A percentile compares a stretch with the other conserved stretches of the same genome.
These are phyloP conservation scores for Orientallactaga bullata DNA, from an alignment of 2,113 vertebrate species.

Conservation along the genomic window DNA sequence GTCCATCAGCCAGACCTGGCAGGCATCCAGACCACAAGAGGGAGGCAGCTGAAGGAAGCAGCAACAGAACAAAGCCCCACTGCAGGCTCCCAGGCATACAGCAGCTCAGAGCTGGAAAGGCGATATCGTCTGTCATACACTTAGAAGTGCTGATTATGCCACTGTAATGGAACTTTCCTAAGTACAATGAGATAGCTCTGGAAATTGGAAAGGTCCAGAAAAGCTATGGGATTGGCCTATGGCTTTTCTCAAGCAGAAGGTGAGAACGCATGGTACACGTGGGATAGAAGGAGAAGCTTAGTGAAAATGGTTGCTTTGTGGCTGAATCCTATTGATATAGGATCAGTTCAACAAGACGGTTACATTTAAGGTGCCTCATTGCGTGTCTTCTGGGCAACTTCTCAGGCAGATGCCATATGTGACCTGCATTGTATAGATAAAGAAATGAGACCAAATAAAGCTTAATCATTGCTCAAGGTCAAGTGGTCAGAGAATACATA, in stretches of 20 bases:
- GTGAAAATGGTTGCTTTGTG: slow-evolving; percentile 35
- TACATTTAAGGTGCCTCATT: not conserved
- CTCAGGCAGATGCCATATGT: not conserved
- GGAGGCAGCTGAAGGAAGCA: not conserved
- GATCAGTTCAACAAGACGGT: not conserved
- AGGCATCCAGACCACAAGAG: not conserved
- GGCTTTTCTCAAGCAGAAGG: not conserved
- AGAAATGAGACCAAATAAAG: not conserved
- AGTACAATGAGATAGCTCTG: slow-evolving; percentile 18
- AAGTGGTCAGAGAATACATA: not conserved
- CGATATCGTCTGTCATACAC: not conserved
- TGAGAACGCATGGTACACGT: not conserved
- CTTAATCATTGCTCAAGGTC: not conserved
- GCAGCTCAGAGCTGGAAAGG: not conserved
- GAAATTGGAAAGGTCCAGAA: not conserved
- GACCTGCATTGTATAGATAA: not conserved
- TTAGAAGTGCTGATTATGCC: not conserved
- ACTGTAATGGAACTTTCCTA: not conserved
- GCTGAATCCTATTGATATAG: not conserved
- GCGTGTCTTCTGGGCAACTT: not conserved
- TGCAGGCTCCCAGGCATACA: not conserved
- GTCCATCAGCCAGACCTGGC: not conserved
- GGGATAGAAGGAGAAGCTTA: not conserved
- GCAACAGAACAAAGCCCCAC: not conserved
- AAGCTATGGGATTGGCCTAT: not conserved